Conservation (phyloP, 2,797 vertebrate genomes). For the Enteromius unitaeniatus region DNA sequence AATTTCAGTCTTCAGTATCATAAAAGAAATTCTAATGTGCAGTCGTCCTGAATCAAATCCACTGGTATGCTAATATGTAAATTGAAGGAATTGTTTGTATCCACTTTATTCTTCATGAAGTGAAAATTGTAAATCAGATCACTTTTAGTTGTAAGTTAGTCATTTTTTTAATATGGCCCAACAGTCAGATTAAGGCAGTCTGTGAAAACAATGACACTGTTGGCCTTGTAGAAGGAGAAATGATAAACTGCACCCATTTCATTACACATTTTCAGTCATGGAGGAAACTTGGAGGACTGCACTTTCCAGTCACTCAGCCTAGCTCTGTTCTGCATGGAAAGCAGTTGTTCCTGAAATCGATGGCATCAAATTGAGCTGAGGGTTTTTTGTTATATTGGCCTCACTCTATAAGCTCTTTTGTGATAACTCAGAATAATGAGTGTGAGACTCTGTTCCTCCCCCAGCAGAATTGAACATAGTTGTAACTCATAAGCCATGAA, state of each 20-base stretch:
- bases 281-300: neutral
- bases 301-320: conserved; percentile 13
- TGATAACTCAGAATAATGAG: conserved; percentile 18
- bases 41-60: neutral
- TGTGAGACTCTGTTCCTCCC: neutral
- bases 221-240: neutral
- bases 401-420: neutral
- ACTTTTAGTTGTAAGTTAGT: neutral
- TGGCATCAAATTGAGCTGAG: conserved; percentile 4
- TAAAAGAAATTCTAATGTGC: neutral
- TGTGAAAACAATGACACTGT: conserved; percentile 1
- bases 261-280: neutral
- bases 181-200: neutral
- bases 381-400: neutral
- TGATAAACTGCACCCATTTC: neutral
- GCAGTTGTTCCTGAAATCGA: conserved; percentile 7
- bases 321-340: neutral
- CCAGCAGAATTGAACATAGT: neutral
- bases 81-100: neutral
- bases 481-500: conserved; percentile 6
- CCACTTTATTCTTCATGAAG: neutral
- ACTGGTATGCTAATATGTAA: neutral
- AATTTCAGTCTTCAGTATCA: neutral
- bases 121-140: neutral
- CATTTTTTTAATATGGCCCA: neutral